Evolutionary conservation across 2,113 vertebrate species (phyloP).

Genomic region (Equus quagga): DNA sequence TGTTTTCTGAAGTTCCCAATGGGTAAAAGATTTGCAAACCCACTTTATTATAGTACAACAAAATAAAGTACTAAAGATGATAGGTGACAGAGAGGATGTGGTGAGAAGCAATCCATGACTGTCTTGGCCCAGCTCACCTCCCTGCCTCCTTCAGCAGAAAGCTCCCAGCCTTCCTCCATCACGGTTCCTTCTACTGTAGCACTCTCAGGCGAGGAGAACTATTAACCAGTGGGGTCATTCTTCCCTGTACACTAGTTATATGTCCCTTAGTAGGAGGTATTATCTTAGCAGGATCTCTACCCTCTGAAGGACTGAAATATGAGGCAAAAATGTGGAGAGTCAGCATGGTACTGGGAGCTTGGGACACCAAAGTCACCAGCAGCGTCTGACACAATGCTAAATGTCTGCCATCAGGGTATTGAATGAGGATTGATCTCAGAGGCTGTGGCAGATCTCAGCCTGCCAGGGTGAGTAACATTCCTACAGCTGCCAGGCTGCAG

Average conservation of each 20-base stretch:
- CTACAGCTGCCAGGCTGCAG: neutral
- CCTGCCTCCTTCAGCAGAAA: neutral
- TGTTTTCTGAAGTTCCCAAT: conserved; percentile 25
- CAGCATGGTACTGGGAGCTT: neutral
- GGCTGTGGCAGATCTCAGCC: conserved; percentile 32
- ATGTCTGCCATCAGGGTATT: neutral
- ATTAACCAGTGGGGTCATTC: neutral
- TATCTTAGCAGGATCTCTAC: neutral
- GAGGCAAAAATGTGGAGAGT: neutral
- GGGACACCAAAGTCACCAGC: neutral
- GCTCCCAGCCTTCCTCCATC: neutral
- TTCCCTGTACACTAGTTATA: neutral
- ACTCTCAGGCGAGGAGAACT: neutral
- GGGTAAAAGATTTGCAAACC: neutral
- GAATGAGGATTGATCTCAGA: neutral
- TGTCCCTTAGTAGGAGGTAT: neutral
- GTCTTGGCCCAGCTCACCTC: neutral
- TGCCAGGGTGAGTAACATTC: neutral
- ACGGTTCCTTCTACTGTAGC: neutral
- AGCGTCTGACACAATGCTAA: neutral
- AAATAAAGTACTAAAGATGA: neutral
- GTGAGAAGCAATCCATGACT: rapidly evolving
- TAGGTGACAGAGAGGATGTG: neutral
- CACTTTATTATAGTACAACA: neutral
- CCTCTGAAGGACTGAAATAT: neutral